phyloP scores from a whole-genome alignment of 2,113 vertebrate genomes.

The Seriola quinqueradiata region DNA sequence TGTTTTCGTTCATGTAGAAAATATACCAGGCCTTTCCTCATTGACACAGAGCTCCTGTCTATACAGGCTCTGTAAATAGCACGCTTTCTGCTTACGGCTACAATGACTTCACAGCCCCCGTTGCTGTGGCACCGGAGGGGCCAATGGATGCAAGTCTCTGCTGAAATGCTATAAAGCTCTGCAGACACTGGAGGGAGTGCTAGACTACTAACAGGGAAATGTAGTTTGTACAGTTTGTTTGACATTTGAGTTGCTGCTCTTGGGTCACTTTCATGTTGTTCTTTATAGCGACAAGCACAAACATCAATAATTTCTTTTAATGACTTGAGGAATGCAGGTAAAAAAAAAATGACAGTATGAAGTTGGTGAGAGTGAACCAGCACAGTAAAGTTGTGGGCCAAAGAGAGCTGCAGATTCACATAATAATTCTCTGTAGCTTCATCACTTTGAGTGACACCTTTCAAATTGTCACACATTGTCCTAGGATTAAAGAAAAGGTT shows the following conservation, averaged over 20 bases:
- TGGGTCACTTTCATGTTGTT: not conserved
- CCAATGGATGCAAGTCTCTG: conserved; percentile 26
- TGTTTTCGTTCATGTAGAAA: conserved; percentile 20
- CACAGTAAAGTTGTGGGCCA: no score
- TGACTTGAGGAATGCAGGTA: not conserved
- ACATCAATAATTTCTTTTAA: not conserved
- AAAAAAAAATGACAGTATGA: not conserved
- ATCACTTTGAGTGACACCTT: no score
- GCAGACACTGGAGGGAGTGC: conserved; percentile 76
- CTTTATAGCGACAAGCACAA: not conserved
- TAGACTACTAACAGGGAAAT: conserved; percentile 40
- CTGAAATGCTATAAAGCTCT: conserved; percentile 41
- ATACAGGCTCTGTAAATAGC: conserved; percentile 42
- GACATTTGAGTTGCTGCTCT: not conserved
- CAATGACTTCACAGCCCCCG: conserved; percentile 41
- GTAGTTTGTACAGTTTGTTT: not conserved
- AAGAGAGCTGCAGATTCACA: no score
- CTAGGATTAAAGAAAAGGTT: no score
- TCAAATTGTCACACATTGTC: no score
- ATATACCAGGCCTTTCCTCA: conserved; percentile 42
- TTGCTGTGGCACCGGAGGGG: conserved; percentile 50
- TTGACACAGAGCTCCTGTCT: conserved; percentile 43
- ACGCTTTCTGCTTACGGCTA: conserved; percentile 26
- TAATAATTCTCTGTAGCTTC: no score
- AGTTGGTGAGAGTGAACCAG: not conserved